phyloP scores from a whole-genome alignment of 2,797 vertebrate genomes.

The Triplophysa bombifrons region DNA sequence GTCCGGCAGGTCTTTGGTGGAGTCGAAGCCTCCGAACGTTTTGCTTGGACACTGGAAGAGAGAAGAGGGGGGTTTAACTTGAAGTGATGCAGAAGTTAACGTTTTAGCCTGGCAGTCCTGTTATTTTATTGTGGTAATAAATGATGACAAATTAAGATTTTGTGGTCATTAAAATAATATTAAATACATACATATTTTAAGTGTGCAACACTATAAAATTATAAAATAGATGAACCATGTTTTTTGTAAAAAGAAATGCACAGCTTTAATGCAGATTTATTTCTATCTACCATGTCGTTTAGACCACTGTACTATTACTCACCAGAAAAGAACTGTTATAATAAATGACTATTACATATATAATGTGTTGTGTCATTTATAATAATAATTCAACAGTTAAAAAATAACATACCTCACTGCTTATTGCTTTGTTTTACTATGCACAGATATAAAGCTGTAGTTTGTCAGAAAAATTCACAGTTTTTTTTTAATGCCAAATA shows the following conservation, averaged over 20 bases:
- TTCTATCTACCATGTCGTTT: background rate
- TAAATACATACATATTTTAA: no score
- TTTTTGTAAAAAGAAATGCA: no score
- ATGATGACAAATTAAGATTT: background rate
- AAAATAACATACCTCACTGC: background rate
- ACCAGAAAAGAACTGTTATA: background rate
- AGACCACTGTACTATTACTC: background rate
- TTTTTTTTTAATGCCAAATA: conserved; percentile 27
- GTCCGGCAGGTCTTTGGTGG: conserved; percentile 96
- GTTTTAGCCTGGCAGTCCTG: background rate
- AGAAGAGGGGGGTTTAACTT: background rate
- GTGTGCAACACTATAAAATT: background rate
- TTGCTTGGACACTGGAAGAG: conserved; percentile 91
- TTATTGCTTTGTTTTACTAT: background rate
- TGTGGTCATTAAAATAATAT: no score
- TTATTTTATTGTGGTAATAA: background rate
- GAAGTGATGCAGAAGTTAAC: background rate
- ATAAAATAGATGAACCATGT: no score
- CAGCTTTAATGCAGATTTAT: no score
- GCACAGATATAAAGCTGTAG: conserved; percentile 39
- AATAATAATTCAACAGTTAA: background rate
- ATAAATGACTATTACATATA: background rate
- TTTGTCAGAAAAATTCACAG: conserved; percentile 28
- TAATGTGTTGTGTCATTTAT: background rate
- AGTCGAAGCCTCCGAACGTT: conserved; percentile 97